Evolutionary conservation across 2,797 vertebrate genomes (phyloP), one percentile per base, ranked within the genome.

Genomic region (Semotilus atromaculatus): DNA sequence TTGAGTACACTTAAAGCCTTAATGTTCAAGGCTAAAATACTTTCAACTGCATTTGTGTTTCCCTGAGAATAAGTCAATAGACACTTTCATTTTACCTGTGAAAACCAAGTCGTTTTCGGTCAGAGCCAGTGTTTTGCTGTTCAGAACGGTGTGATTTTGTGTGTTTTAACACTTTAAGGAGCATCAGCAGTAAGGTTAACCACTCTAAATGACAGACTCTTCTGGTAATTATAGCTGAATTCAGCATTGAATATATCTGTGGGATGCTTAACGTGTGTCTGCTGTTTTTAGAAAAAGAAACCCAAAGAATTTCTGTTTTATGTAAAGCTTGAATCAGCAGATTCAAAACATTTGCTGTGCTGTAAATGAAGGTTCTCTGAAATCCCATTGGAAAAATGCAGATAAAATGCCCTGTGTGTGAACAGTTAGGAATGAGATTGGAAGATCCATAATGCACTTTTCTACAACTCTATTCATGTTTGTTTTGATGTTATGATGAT

Each of bases 101-200:
- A 51, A 64, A 72, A 64, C 70, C 7, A 45, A 51, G 26, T 60
- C 5, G 81, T 48, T 82, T 48, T 74, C 7, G 1, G 26, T 36
- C 38, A 21, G 45, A 67, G 18, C 14, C 72, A 68, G 74, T 80
- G 55, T 85, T 80, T 80, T 80, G 68, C 83, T 73, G 64, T 26
- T 26, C 76, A 51, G 75, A 80, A 72, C 67, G 21, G 23, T 58
- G 72, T 62, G 9, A 48, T 85, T 73, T 36, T 70, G 83, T 85
- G 83, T 85, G 83, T 85, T 85, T 85, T 85, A 85, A 85, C 83
- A 85, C 83, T 85, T 84, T 14, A 14, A 85, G 16, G 76, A 51
- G 10, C 83, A 43, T 34, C 18, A 66, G 40, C 77, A 67, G 18
- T 70, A 36, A 45, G 55, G 48, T 81, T 31, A 38, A 53, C 62